Conservation (phyloP, 2,797 vertebrate species). For the Phoebastria nigripes region DNA sequence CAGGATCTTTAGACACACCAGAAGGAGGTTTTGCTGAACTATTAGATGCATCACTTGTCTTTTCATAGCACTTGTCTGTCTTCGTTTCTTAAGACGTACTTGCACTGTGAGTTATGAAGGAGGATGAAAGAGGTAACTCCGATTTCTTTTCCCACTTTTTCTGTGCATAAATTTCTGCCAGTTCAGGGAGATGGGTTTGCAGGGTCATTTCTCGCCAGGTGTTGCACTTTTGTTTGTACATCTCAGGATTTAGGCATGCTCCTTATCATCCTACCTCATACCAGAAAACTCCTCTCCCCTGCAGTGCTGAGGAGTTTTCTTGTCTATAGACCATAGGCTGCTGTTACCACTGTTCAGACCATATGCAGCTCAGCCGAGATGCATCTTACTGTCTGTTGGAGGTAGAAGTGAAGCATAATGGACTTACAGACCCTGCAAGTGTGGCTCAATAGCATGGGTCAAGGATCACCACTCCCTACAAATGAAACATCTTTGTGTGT, state of each 20-base stretch:
- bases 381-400: neutral
- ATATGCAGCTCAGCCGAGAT: rapidly evolving
- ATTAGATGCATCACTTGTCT: neutral
- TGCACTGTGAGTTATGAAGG: neutral
- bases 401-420: neutral
- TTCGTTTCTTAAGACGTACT: neutral
- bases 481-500: neutral
- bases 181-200: neutral
- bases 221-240: neutral
- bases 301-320: neutral
- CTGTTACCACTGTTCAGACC: neutral
- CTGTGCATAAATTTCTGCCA: neutral
- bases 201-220: neutral
- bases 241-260: neutral
- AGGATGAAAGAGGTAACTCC: neutral
- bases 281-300: neutral
- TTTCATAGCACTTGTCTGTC: neutral
- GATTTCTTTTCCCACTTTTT: neutral
- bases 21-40: neutral
- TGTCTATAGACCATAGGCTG: neutral
- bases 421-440: neutral
- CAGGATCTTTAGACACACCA: neutral
- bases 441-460: neutral
- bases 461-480: neutral
- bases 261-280: neutral